These are phyloP conservation scores for Poeciliopsis turrubarensis DNA, from an alignment of 2,113 vertebrate genomes.

Conservation along the genomic window DNA sequence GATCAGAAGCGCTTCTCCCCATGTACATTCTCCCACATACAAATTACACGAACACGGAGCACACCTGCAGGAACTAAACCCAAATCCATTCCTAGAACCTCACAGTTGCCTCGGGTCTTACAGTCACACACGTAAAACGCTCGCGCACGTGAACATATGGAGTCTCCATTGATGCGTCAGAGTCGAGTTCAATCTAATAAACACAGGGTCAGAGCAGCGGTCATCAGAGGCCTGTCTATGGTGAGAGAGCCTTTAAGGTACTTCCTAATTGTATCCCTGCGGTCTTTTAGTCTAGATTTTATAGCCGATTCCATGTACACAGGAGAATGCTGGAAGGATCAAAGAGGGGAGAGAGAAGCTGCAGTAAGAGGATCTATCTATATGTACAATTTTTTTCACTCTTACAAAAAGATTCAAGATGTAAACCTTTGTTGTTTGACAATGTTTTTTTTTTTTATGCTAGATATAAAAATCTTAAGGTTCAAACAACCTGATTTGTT, in stretches of 20 bases:
- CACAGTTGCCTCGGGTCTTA: constrained; percentile 42
- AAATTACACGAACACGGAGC: constrained; percentile 45
- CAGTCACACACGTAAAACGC: constrained; percentile 46
- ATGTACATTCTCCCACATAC: constrained; percentile 42
- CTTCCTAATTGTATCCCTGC: constrained; percentile 81
- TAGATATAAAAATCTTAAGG: constrained; percentile 35
- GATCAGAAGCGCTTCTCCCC: constrained; percentile 31
- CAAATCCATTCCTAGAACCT: constrained; percentile 37
- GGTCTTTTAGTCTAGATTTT: constrained; percentile 67
- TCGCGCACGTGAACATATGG: constrained; percentile 40
- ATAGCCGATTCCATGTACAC: constrained; percentile 55
- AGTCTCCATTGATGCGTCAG: constrained; percentile 81
- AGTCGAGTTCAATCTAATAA: constrained; percentile 85
- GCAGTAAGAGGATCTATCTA: constrained; percentile 30
- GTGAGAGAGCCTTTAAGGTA: constrained; percentile 78
- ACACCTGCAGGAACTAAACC: constrained; percentile 32
- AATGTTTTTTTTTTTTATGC: constrained; percentile 26
- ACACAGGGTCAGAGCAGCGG: constrained; percentile 80
- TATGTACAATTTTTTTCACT: constrained; percentile 32
- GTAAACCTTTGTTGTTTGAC: constrained; percentile 7
- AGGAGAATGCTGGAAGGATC: constrained; percentile 43
- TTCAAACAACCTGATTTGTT: constrained; percentile 35
- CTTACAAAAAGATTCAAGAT: constrained; percentile 17
- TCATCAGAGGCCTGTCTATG: constrained; percentile 76
- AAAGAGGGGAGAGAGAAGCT: constrained; percentile 33